Base-by-base conservation (phyloP, 2,113 vertebrate genomes). In the Varanus komodoensis region DNA sequence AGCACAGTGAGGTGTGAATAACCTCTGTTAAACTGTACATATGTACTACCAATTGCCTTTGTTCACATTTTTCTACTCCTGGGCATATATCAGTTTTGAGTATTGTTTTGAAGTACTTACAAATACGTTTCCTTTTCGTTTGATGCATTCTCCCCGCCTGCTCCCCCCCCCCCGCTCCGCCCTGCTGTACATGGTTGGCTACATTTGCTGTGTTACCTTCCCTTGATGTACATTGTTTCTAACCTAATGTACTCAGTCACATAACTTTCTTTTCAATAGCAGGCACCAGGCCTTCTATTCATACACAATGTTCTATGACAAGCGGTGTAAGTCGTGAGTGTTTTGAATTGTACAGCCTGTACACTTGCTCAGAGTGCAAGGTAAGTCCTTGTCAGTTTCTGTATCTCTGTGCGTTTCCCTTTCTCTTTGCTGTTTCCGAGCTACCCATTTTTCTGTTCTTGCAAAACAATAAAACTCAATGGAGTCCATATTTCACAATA, bases 81-180 rank as follows among this genome's bases (percentile, higher is more conserved):
- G 23, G 54, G 34, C 78, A 87, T 81, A 82, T 44, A 78, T 71
- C 48, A 88, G 44, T n/a, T 88, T 88, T 69, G n/a, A 87, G 71
- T 75, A 32, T 77, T 75, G 74, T 81, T 81, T 81, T 88, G 77
- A 71, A 71, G 32, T 82, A 34, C 64, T 88, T 82, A 80, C 48
- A 81, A 71, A 88, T 81, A 69, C 27, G 12, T 87, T 11, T 38
- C 84, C 84, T 86, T 86, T 29, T 54, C 54, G 78, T 38, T 79
- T 32, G 54, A 64, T 87, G 34, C 86, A 78, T 32, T 84, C 34
- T 78, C 64, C 44, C 78, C 78, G n/a, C 44, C 78, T 74, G 25
- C 86, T 3, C 38, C 38, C 38, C 38, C 38, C 38, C 38, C 38
- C 38, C 38, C 38, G 38, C 38, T 44, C 38, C 38, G 3, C 38